Base-by-base conservation (phyloP, 2,113 vertebrate genomes). In the Perca flavescens region DNA sequence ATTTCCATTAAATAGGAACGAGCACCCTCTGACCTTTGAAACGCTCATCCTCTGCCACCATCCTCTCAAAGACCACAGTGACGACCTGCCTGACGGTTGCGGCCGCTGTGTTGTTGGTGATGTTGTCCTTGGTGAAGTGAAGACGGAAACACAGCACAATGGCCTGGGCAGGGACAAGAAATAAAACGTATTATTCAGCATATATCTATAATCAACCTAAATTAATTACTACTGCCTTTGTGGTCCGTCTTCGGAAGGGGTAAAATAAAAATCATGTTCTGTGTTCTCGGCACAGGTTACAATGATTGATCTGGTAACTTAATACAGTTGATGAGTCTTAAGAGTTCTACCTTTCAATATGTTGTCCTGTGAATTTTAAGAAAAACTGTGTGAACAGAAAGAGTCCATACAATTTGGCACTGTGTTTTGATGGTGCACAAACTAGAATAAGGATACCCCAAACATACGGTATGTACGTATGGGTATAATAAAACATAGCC, bases 121-220 rank as follows among this genome's bases (percentile, higher is more conserved):
- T 99, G 86, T 97, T 99, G 95, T 99, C 98, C 96, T 99, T 99
- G 73, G 98, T 99, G 94, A 99, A 99, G 92, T 99, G 98, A 31
- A 99, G 95, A 34, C 98, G 97, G 94, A 99, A 99, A 91, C 98
- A 99, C 91, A 99, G 95, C 56, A 99, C 98, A 60, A 99, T 99
- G 85, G 98, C 98, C 98, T 99, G 91, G 22, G 34, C 56, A 34
- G 11, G 40, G 9, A 43, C 5, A 53, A 16, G 58, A 80, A 14
- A 54, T 11, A 7, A 12, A 74, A 74, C 40, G 1, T 12, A 52
- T 63, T 21, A 50, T 21, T n/a, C 15, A 28, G 49, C n/a, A 53
- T 4, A 16, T 58, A 1, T 17, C 53, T 54, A n/a, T 25, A 28
- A 2, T 5, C 3, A 63, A 43, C 7, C n/a, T 25, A n/a, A 46